phyloP scores from a whole-genome alignment of 92 coral and sea anemone species.

The Palythoa grandiflora region DNA sequence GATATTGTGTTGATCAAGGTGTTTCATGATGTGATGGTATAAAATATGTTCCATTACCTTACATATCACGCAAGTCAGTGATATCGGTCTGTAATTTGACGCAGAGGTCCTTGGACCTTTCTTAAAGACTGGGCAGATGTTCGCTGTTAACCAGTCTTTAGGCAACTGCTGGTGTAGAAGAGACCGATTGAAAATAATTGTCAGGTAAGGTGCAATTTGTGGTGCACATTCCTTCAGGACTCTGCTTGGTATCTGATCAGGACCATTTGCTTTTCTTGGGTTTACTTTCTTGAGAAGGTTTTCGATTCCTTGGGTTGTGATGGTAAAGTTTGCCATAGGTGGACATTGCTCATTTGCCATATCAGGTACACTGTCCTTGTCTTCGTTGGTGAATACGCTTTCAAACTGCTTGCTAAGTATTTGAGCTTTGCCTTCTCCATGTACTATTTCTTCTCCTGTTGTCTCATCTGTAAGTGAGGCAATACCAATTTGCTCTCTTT shows the following conservation, averaged over 20 bases:
- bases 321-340: background rate
- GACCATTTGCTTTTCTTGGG: background rate
- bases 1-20: conserved; percentile 15
- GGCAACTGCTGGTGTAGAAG: background rate
- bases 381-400: too few species aligned
- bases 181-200: background rate
- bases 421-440: too few species aligned
- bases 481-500: too few species aligned
- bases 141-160: too few species aligned
- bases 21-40: conserved; percentile 13
- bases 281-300: background rate
- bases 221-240: background rate
- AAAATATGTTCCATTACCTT: conserved; percentile 31
- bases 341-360: too few species aligned
- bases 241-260: background rate
- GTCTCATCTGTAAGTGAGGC: too few species aligned
- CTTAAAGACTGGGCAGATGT: background rate
- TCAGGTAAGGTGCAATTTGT: too few species aligned
- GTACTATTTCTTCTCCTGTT: too few species aligned
- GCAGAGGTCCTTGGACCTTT: background rate
- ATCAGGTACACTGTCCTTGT: too few species aligned
- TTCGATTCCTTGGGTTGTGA: background rate
- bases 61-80: conserved; percentile 6
- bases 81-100: background rate
- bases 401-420: too few species aligned